A percentile compares a stretch with the other conserved stretches of the same genome.
phyloP scores from a whole-genome alignment of 1,140 invertebrate species.

The Heliconius eleuchia region DNA sequence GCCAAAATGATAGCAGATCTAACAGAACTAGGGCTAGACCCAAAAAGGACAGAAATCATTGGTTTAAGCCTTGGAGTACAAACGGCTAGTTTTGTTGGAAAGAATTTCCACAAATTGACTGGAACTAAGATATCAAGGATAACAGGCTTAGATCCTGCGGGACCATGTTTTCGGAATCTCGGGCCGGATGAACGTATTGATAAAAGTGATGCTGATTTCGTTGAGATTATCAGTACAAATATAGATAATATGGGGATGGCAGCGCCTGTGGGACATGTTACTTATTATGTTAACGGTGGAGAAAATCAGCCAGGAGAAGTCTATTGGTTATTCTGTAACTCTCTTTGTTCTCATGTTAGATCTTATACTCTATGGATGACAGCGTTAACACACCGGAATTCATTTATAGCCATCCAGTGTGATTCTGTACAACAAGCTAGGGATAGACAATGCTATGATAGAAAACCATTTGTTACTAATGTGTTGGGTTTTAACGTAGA shows the following conservation, averaged over 20 bases:
- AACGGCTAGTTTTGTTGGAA: constrained; percentile 62
- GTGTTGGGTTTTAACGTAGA: constrained; percentile 55
- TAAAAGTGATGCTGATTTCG: constrained; percentile 61
- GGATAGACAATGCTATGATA: constrained; percentile 54
- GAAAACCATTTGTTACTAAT: constrained; percentile 51
- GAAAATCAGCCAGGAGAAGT: constrained; percentile 83
- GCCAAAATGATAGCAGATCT: constrained; percentile 60
- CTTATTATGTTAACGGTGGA: constrained; percentile 88
- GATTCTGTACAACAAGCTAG: constrained; percentile 65
- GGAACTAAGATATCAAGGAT: constrained; percentile 63
- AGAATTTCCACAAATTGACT: constrained; percentile 58
- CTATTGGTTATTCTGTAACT: constrained; percentile 52
- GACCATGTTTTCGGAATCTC: constrained; percentile 66
- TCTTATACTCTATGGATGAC: constrained; percentile 55
- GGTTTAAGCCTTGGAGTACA: constrained; percentile 68
- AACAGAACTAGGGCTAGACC: constrained; percentile 52
- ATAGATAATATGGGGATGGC: constrained; percentile 85
- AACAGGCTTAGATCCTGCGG: constrained; percentile 65
- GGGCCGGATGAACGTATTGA: constrained; percentile 61
- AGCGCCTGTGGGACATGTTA: constrained; percentile 83
- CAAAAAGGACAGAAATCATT: constrained; percentile 58
- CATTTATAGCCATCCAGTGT: constrained; percentile 62
- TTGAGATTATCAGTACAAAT: constrained; percentile 86
- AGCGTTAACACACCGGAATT: constrained; percentile 50
- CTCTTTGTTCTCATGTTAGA: constrained; percentile 59